Evolutionary conservation across 2,113 vertebrate species (phyloP), one percentile per base, ranked within the genome.

Genomic region (Danionella cerebrum): DNA sequence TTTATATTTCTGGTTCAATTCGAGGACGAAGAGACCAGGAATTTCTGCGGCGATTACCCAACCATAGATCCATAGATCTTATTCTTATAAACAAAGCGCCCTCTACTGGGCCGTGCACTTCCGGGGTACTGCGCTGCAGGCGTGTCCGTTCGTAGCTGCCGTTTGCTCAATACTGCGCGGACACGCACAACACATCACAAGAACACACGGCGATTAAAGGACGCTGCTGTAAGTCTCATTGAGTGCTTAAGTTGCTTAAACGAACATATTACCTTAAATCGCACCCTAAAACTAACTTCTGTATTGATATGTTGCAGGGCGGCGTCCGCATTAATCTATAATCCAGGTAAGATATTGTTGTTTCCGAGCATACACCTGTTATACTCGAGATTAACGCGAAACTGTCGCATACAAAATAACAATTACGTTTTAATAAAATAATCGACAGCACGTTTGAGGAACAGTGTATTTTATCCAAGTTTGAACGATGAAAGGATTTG

Each of bases 211-310:
- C 76, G 84, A 88, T 86, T 90, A 88, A 87, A 87, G 87, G 87
- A 84, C 89, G 87, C 87, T 89, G 89, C 89, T 87, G 88, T 90
- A 76, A 87, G 89, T 90, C 65, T 42, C 36, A 10, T 1, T 27
- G 41, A 39, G 41, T 6, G 3, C 29, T 33, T 9, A 8, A 57
- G 13, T 51, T 4, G 10, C 39, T 11, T 33, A 25, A 51, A 21
- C 16, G 39, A 63, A 41, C 44, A 38, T 14, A 19, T 24, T 9
- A 0, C 12, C 2, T 11, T 11, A 18, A 22, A 58, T 14, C 19
- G 24, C 14, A 14, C 4, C 18, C 41, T 31, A 73, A 10, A 10
- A 77, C 82, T 66, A 59, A 4, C 72, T 29, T 45, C 0, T 72
- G 4, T 84, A 12, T 80, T 48, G 42, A 29, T 35, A 48, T 64